phyloP scores from a whole-genome alignment of 2,888 invertebrate species.

The Embidobia sp. region DNA sequence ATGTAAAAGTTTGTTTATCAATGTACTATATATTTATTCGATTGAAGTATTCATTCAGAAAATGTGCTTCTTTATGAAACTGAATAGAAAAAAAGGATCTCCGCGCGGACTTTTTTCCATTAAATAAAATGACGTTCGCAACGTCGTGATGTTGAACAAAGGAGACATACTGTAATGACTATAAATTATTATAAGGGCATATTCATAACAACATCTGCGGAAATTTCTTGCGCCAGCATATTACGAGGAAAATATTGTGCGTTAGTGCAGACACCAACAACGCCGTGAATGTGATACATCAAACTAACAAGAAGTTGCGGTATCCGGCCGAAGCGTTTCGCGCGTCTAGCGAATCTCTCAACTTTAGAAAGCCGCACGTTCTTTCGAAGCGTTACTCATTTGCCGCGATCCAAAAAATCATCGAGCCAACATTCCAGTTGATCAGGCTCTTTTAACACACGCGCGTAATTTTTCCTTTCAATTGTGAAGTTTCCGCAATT shows the following conservation, averaged over 20 bases:
- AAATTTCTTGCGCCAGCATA: constrained; percentile 28
- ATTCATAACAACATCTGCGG: constrained; percentile 26
- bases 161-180: constrained; percentile 23
- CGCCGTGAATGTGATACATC: constrained; percentile 58
- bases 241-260: constrained; percentile 52
- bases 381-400: constrained; percentile 38
- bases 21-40: too few relatives aligned
- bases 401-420: constrained; percentile 40
- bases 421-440: neutral
- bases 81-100: too few relatives aligned
- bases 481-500: constrained; percentile 28
- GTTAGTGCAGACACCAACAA: constrained; percentile 51
- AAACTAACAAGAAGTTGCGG: constrained; percentile 64
- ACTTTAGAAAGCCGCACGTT: constrained; percentile 33
- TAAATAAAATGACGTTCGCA: too few relatives aligned
- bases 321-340: constrained; percentile 47
- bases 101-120: too few relatives aligned
- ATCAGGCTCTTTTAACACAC: constrained; percentile 13
- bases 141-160: constrained; percentile 15
- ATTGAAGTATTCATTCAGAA: too few relatives aligned
- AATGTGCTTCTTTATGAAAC: too few relatives aligned
- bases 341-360: constrained; percentile 46
- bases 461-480: constrained; percentile 21
- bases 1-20: too few relatives aligned
- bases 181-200: constrained; percentile 32